These are phyloP conservation scores for Myopa tessellatipennis DNA, from an alignment of 2,888 invertebrate species.

Conservation along the genomic window DNA sequence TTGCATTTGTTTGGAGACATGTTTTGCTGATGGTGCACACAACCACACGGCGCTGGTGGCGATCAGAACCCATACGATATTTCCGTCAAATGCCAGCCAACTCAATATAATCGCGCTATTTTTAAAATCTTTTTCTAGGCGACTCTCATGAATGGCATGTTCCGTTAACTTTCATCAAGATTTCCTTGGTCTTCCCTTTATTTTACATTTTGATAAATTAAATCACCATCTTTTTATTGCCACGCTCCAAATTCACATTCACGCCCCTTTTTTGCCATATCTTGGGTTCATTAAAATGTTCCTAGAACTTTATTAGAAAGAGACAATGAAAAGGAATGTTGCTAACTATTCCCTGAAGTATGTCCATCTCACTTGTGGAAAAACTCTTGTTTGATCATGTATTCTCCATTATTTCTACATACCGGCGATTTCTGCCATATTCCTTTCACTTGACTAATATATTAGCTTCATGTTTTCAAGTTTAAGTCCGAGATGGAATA, in stretches of 20 bases:
- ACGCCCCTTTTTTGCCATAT: no score
- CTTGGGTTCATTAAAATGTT: no score
- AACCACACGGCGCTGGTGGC: not conserved
- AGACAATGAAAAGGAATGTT: no score
- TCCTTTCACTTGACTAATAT: not conserved
- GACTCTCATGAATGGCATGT: constrained; percentile 44
- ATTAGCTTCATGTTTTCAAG: not conserved
- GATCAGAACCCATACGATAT: constrained; percentile 33
- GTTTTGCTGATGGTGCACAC: not conserved
- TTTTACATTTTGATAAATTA: no score
- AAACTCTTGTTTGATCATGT: no score
- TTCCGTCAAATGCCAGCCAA: constrained; percentile 56
- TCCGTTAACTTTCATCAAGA: not conserved
- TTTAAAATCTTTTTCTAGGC: constrained; percentile 47
- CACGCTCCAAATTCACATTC: no score
- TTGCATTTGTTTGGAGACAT: not conserved
- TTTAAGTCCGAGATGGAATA: not conserved
- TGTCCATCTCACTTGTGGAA: no score
- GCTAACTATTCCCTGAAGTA: no score
- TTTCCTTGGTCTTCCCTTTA: no score
- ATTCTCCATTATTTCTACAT: not conserved
- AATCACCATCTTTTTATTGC: no score
- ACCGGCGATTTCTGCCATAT: not conserved
- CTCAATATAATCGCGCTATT: constrained; percentile 54
- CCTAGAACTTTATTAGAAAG: no score